These are phyloP conservation scores for Gobius niger DNA, from an alignment of 2,113 vertebrate genomes.

Conservation along the genomic window DNA sequence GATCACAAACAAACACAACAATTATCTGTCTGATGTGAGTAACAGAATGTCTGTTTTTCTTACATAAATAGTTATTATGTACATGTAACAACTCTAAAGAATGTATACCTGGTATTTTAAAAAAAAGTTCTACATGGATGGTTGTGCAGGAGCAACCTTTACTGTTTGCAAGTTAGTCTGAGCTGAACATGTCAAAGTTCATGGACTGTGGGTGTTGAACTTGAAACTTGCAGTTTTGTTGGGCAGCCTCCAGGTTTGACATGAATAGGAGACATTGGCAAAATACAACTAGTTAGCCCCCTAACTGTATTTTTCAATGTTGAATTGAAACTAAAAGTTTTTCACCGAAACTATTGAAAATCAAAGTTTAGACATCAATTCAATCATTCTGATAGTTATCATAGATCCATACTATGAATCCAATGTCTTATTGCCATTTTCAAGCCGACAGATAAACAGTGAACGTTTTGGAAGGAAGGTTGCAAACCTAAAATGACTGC, in stretches of 20 bases:
- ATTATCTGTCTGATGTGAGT: not conserved
- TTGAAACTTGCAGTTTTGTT: not conserved
- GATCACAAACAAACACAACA: slow-evolving; percentile 24
- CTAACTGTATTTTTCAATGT: not conserved
- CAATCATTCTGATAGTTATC: too few relatives aligned
- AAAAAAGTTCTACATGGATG: too few relatives aligned
- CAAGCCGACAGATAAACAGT: too few relatives aligned
- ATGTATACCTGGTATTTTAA: too few relatives aligned
- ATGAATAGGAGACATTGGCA: not conserved
- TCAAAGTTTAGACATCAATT: not conserved
- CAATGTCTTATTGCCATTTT: not conserved
- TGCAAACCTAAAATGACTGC: too few relatives aligned
- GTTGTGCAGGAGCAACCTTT: too few relatives aligned
- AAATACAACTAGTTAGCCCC: not conserved
- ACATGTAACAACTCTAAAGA: too few relatives aligned
- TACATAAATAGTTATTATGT: too few relatives aligned
- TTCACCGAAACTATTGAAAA: not conserved
- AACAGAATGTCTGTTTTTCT: too few relatives aligned
- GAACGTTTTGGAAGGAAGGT: too few relatives aligned
- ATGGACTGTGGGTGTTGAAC: not conserved
- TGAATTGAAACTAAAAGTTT: not conserved
- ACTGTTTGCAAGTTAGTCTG: too few relatives aligned
- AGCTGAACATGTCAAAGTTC: not conserved
- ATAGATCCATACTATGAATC: not conserved
- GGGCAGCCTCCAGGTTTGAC: not conserved